A percentile compares a stretch with the other conserved stretches of the same genome.
Conservation (phyloP, 2,888 invertebrate genomes). For the Gryllus longicercus region DNA sequence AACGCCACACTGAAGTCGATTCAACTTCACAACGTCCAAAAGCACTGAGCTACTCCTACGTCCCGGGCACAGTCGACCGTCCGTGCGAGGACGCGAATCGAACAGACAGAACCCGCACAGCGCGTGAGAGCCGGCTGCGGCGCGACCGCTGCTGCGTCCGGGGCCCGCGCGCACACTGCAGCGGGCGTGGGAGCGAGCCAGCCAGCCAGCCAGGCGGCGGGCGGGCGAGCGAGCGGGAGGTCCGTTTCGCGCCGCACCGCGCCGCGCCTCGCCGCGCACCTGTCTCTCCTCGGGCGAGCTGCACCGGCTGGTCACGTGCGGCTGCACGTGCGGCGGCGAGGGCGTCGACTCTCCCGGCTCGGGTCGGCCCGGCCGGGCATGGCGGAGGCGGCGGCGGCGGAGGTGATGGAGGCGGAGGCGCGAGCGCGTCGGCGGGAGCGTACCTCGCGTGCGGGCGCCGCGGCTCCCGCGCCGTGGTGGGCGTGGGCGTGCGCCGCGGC, state of each 20-base stretch:
- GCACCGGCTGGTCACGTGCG: neutral
- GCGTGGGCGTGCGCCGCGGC: constrained; percentile 88
- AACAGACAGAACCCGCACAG: neutral
- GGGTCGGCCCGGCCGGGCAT: neutral
- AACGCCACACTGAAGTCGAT: too few species aligned
- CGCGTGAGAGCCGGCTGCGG: neutral
- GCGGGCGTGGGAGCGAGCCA: constrained; percentile 4
- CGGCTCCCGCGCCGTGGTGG: constrained; percentile 82
- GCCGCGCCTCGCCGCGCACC: too few species aligned
- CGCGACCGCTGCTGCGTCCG: neutral
- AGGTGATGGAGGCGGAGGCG: constrained; percentile 56
- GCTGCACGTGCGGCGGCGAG: constrained; percentile 1
- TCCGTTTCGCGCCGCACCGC: too few species aligned
- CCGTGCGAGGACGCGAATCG: neutral
- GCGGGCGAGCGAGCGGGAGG: neutral
- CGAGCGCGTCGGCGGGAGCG: constrained; percentile 85
- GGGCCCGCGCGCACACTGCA: too few species aligned
- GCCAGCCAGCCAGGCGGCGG: constrained; percentile 1
- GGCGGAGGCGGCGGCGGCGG: neutral
- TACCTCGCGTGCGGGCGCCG: constrained; percentile 95
- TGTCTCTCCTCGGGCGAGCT: too few species aligned
- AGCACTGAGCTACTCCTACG: too few species aligned
- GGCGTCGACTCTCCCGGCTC: neutral
- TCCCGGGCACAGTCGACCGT: too few species aligned
- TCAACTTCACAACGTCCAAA: too few species aligned